Evolutionary conservation across 2,797 vertebrate genomes (phyloP).

Genomic region (Gymnoscopelus microlampas): DNA sequence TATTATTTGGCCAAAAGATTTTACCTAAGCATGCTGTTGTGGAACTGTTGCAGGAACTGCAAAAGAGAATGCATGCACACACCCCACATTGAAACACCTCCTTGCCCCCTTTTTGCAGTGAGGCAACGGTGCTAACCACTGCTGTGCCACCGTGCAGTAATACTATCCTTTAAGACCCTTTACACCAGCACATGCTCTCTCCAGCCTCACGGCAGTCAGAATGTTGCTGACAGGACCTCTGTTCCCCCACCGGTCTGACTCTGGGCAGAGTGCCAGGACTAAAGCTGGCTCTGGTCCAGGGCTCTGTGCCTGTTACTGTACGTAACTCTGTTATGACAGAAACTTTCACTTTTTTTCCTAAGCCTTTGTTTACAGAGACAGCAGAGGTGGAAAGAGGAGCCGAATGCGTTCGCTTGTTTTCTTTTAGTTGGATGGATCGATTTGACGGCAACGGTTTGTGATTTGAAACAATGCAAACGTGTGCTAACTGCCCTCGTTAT

Average conservation of each 20-base stretch:
- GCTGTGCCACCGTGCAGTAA: too few species aligned
- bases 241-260: slow-evolving; percentile 22
- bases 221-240: background rate
- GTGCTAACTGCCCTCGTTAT: too few species aligned
- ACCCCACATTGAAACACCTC: too few species aligned
- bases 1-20: too few species aligned
- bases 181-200: background rate
- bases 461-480: slow-evolving; percentile 28
- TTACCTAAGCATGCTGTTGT: too few species aligned
- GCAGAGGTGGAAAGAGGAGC: background rate
- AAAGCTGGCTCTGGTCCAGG: slow-evolving; percentile 38
- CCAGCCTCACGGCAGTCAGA: background rate
- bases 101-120: too few species aligned
- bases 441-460: background rate
- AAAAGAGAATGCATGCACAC: too few species aligned
- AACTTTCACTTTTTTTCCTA: slow-evolving; percentile 25
- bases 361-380: slow-evolving; percentile 33
- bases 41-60: too few species aligned
- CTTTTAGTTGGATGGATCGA: slow-evolving; percentile 1
- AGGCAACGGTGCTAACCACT: too few species aligned
- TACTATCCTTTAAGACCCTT: too few species aligned
- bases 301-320: slow-evolving; percentile 1
- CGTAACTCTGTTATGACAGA: slow-evolving; percentile 35
- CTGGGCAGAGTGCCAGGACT: slow-evolving; percentile 15
- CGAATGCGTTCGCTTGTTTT: slow-evolving; percentile 9